Percentiles rank a stretch among this genome's conserved stretches.
Conservation (phyloP, 92 coral and sea anemone genomes). For the Anthopleura xanthogrammica region DNA sequence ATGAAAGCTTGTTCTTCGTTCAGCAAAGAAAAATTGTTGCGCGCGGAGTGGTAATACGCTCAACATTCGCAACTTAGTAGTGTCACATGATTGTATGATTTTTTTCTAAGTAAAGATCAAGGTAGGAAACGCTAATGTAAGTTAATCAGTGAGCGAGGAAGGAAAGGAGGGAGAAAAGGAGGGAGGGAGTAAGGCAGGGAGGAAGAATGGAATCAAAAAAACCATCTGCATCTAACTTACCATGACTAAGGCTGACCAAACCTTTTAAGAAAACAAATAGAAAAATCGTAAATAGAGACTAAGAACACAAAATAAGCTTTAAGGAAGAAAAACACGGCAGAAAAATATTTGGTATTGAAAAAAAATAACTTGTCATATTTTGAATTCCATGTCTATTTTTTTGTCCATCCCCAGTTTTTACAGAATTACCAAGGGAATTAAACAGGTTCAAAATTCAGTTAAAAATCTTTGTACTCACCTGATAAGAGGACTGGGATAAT, state of each 20-base stretch:
- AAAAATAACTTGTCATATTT: not conserved
- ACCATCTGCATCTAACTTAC: no score
- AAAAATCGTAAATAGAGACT: not conserved
- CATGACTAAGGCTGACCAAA: conserved; percentile 9
- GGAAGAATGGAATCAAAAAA: no score
- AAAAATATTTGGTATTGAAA: no score
- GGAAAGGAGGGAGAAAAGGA: not conserved
- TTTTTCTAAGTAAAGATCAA: not conserved
- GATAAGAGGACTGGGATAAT: conserved; percentile 1
- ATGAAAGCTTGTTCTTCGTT: no score
- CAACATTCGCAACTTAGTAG: no score
- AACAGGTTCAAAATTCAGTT: not conserved
- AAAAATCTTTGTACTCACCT: not conserved
- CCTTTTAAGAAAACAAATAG: not conserved
- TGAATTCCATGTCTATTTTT: not conserved
- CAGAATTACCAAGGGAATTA: not conserved
- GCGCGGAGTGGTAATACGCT: no score
- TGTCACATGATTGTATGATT: not conserved
- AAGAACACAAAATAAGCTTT: not conserved
- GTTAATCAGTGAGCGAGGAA: not conserved
- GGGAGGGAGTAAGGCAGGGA: no score
- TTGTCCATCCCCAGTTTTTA: not conserved
- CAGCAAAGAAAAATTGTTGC: no score
- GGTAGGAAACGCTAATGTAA: not conserved
- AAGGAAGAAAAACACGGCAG: no score